Percentiles rank a stretch among this genome's conserved stretches.
These are phyloP conservation scores for Jordanella pulchra DNA, from an alignment of 2,797 vertebrate species.

Conservation along the genomic window DNA sequence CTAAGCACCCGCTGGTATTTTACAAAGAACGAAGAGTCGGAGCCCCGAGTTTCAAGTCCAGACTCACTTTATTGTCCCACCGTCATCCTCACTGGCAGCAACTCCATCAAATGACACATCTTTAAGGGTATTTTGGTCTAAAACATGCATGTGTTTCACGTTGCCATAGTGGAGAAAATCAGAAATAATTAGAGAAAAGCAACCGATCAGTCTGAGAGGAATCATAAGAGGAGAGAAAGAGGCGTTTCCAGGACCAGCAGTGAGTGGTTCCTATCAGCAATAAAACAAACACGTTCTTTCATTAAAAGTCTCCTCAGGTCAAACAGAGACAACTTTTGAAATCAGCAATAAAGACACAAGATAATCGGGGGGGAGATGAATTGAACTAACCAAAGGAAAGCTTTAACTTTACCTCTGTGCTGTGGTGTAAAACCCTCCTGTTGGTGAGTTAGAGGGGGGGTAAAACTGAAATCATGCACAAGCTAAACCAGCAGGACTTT, in stretches of 20 bases:
- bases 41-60: background rate
- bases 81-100: background rate
- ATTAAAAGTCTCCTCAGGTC: constrained; percentile 8
- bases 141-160: background rate
- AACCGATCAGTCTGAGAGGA: background rate
- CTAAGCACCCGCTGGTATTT: no score
- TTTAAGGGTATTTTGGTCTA: background rate
- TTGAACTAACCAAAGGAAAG: background rate
- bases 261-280: constrained; percentile 3
- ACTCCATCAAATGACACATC: background rate
- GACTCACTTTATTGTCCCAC: background rate
- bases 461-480: background rate
- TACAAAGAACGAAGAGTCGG: background rate
- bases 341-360: constrained; percentile 23
- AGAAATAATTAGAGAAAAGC: background rate
- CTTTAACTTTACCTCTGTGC: background rate
- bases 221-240: background rate
- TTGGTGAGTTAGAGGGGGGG: background rate
- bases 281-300: constrained; percentile 8
- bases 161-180: background rate
- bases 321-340: constrained; percentile 19
- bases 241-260: background rate
- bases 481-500: background rate
- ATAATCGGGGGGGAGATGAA: background rate
- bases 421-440: background rate